Conservation (phyloP, 2,888 invertebrate species). For the Troides helena region DNA sequence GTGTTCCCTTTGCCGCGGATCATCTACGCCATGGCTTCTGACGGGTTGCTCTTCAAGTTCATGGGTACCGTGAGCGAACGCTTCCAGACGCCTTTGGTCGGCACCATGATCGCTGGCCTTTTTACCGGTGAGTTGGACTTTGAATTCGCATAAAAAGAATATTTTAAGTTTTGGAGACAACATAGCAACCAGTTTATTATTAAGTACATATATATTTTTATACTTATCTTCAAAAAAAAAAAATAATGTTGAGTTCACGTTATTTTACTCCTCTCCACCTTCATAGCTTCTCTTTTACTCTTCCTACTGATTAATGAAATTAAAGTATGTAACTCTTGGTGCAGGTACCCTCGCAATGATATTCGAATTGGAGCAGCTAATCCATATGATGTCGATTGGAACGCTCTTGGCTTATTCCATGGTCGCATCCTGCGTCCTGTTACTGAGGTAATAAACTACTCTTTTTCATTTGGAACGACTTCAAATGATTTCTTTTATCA, state of each 20-base stretch:
- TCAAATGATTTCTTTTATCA: no score
- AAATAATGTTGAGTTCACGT: no score
- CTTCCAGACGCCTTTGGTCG: conserved; percentile 89
- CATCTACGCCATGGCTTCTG: conserved; percentile 93
- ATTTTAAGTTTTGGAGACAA: no score
- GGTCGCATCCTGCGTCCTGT: conserved; percentile 91
- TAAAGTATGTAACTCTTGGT: background rate
- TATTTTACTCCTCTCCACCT: no score
- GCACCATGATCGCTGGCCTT: conserved; percentile 87
- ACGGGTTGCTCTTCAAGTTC: conserved; percentile 89
- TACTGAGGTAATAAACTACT: conserved; percentile 82
- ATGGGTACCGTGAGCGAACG: conserved; percentile 86
- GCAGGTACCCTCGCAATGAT: conserved; percentile 88
- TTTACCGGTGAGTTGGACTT: conserved; percentile 81
- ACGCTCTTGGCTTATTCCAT: conserved; percentile 93
- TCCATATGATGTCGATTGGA: conserved; percentile 95
- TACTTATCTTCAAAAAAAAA: no score
- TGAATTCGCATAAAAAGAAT: background rate
- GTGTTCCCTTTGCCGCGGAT: conserved; percentile 93
- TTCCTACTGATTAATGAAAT: no score
- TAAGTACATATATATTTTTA: no score
- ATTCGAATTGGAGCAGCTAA: conserved; percentile 90
- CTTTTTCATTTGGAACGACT: no score
- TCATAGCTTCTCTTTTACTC: no score
- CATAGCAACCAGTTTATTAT: no score